Percentiles rank a stretch among this genome's conserved stretches.
Conservation (phyloP, 92 coral and sea anemone genomes). For the Zoanthus sansibaricus region DNA sequence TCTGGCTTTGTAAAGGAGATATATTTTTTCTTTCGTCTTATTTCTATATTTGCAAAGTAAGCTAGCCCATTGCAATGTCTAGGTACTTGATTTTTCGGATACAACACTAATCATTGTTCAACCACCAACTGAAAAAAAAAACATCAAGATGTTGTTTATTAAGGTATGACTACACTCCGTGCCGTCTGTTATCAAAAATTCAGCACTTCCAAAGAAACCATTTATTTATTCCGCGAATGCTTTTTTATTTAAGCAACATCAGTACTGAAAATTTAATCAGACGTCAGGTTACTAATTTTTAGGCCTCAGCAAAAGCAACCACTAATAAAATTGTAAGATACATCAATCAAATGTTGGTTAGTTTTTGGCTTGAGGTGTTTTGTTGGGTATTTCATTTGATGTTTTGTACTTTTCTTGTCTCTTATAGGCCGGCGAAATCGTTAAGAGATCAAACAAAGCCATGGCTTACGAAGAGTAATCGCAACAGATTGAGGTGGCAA, state of each 20-base stretch:
- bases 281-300: neutral
- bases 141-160: neutral
- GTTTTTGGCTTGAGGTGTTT: constrained; percentile 30
- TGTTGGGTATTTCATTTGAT: constrained; percentile 25
- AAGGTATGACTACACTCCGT: neutral
- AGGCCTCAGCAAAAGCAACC: neutral
- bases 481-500: constrained; percentile 3
- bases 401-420: constrained; percentile 20
- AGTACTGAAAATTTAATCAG: neutral
- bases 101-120: neutral
- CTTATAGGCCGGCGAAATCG: constrained; percentile 29
- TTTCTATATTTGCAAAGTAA: neutral
- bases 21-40: neutral
- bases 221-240: neutral
- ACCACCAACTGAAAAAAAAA: neutral
- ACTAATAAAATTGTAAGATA: constrained; percentile 8
- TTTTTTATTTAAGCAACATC: neutral
- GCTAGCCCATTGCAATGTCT: neutral
- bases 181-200: neutral
- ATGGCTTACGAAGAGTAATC: neutral
- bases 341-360: neutral
- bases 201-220: neutral
- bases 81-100: neutral
- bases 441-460: constrained; percentile 44
- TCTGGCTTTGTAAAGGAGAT: neutral